These are phyloP conservation scores for Temnothorax longispinosus DNA, from an alignment of 1,140 invertebrate species.

Conservation along the genomic window DNA sequence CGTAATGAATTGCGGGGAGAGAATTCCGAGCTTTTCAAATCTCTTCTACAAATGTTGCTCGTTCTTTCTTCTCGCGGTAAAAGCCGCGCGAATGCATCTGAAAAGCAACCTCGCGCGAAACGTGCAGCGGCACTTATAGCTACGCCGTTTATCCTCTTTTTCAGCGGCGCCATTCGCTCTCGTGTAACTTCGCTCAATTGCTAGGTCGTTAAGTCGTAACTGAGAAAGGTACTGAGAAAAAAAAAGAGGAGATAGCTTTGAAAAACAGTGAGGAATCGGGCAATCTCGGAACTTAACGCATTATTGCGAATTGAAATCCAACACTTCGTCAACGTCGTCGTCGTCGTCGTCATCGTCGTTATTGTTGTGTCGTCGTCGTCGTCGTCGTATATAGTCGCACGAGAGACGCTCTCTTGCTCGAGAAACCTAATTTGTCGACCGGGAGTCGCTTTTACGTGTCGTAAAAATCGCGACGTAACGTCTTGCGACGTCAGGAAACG, in stretches of 20 bases:
- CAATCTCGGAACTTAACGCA: neutral
- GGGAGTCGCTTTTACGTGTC: slow-evolving; percentile 20
- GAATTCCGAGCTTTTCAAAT: slow-evolving; percentile 19
- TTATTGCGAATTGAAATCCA: slow-evolving; percentile 8
- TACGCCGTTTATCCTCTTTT: slow-evolving; percentile 42
- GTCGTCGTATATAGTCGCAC: neutral
- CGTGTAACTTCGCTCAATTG: slow-evolving; percentile 34
- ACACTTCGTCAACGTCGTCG: slow-evolving; percentile 10
- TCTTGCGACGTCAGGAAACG: slow-evolving; percentile 36
- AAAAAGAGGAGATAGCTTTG: neutral
- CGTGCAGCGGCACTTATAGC: slow-evolving; percentile 34
- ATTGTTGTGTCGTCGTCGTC: neutral
- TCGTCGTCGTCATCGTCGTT: neutral
- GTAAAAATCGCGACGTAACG: slow-evolving; percentile 65
- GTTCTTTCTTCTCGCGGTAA: slow-evolving; percentile 24
- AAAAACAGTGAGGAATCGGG: neutral
- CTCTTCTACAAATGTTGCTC: slow-evolving; percentile 14
- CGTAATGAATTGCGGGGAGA: neutral
- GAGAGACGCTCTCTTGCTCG: slow-evolving; percentile 32
- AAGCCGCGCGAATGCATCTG: slow-evolving; percentile 3
- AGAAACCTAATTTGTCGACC: slow-evolving; percentile 63
- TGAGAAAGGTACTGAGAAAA: neutral
- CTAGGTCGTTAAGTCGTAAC: slow-evolving; percentile 37
- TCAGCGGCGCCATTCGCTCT: slow-evolving; percentile 22
- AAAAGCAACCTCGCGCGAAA: slow-evolving; percentile 5